Percentiles rank a stretch among this genome's conserved stretches.
Evolutionary conservation across 1,140 invertebrate genomes (phyloP).

Genomic region (Drosophila neocordata): DNA sequence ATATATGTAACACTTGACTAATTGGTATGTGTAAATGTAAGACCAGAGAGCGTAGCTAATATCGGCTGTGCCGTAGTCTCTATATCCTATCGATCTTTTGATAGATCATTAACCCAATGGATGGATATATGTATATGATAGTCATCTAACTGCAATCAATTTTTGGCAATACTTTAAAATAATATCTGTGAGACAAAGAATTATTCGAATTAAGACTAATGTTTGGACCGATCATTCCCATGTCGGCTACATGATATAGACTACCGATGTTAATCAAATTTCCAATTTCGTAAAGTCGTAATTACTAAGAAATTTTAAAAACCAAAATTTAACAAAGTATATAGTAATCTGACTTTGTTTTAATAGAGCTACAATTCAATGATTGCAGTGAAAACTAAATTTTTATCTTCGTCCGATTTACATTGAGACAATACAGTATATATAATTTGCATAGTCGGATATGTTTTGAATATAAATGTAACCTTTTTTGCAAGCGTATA

Average conservation of each 20-base stretch:
- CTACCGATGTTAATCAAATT: background rate
- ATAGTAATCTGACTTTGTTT: background rate
- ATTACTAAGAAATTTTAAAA: too few relatives aligned
- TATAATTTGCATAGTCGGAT: too few relatives aligned
- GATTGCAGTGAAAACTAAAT: background rate
- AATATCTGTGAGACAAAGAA: background rate
- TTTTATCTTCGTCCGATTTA: background rate
- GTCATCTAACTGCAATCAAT: background rate
- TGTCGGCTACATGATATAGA: background rate
- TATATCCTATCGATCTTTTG: background rate
- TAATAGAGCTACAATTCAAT: background rate
- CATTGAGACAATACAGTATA: too few relatives aligned
- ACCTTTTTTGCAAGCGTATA: too few relatives aligned
- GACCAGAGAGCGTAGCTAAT: background rate
- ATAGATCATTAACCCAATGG: background rate
- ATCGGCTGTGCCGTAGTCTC: constrained; percentile 8
- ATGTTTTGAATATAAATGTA: too few relatives aligned
- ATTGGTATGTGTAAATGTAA: background rate
- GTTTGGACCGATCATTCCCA: background rate
- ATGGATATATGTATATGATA: background rate
- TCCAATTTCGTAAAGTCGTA: background rate
- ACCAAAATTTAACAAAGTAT: too few relatives aligned
- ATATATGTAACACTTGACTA: background rate
- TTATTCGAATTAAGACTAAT: background rate
- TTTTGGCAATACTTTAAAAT: background rate